phyloP scores from a whole-genome alignment of 2,888 invertebrate genomes.

The Netelia inedita region DNA sequence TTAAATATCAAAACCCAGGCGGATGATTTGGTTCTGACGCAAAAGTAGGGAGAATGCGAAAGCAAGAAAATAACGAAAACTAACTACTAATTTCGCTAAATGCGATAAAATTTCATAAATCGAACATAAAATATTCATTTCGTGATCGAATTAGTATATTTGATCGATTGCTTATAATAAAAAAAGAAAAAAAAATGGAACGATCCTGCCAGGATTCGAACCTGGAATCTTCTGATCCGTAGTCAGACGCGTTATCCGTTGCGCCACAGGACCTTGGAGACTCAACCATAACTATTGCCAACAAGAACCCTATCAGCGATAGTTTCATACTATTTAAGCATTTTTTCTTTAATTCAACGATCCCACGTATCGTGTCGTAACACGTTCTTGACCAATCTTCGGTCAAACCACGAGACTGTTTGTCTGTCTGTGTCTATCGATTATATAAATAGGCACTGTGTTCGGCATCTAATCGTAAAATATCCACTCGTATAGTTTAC shows the following conservation, averaged over 20 bases:
- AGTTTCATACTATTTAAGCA: background rate
- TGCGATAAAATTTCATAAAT: no score
- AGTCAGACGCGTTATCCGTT: conserved; percentile 88
- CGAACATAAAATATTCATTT: no score
- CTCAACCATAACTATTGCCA: background rate
- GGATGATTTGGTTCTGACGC: no score
- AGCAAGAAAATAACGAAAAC: no score
- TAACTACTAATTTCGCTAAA: no score
- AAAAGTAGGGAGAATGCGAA: background rate
- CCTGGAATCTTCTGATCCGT: conserved; percentile 90
- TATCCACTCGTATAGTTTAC: no score
- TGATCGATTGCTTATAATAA: background rate
- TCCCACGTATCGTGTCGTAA: background rate
- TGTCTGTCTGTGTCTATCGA: background rate
- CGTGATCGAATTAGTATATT: background rate
- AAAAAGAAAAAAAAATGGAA: conserved; percentile 41
- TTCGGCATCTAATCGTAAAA: no score
- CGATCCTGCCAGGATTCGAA: conserved; percentile 83
- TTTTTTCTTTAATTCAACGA: background rate
- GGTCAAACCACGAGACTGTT: background rate
- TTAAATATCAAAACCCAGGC: background rate
- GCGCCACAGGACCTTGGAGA: conserved; percentile 87
- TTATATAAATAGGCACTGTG: background rate
- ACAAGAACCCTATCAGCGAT: background rate
- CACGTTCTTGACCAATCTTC: background rate